A percentile compares a stretch with the other conserved stretches of the same genome.
Conservation (phyloP, 1,140 invertebrate species). For the Ceratina japonica region DNA sequence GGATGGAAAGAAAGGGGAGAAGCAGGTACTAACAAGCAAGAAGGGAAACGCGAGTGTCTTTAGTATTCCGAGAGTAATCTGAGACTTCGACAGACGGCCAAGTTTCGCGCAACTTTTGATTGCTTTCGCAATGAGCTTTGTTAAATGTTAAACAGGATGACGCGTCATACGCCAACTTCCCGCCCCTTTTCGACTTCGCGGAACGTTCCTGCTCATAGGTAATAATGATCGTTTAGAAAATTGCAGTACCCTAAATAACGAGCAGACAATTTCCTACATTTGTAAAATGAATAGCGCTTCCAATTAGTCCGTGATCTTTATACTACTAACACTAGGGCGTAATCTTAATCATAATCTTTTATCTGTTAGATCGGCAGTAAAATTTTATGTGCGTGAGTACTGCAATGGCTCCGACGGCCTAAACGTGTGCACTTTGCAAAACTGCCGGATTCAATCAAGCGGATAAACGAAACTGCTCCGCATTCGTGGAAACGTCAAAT, state of each 20-base stretch:
- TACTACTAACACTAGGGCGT: too few relatives aligned
- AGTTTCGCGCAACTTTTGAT: slow-evolving; percentile 75
- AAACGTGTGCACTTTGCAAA: not conserved
- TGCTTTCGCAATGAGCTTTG: slow-evolving; percentile 78
- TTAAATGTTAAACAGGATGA: slow-evolving; percentile 77
- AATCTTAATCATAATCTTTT: not conserved
- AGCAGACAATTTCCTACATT: too few relatives aligned
- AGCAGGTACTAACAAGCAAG: too few relatives aligned
- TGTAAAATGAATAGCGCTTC: too few relatives aligned
- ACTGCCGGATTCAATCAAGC: slow-evolving; percentile 26
- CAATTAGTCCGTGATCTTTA: too few relatives aligned
- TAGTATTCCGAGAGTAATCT: slow-evolving; percentile 68
- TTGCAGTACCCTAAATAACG: not conserved
- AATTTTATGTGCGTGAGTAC: not conserved
- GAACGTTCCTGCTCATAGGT: not conserved
- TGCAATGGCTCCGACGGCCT: not conserved
- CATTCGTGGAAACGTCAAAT: slow-evolving; percentile 56
- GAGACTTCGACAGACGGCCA: slow-evolving; percentile 63
- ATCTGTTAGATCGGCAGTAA: not conserved
- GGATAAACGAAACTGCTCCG: slow-evolving; percentile 30
- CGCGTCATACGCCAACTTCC: slow-evolving; percentile 55
- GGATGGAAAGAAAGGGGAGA: not conserved
- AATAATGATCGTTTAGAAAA: not conserved
- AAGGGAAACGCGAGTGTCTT: slow-evolving; percentile 53
- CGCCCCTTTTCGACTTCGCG: not conserved